Evolutionary conservation across 2,888 invertebrate species (phyloP), one percentile per base, ranked within the genome.

Genomic region (Drosophila colorata): DNA sequence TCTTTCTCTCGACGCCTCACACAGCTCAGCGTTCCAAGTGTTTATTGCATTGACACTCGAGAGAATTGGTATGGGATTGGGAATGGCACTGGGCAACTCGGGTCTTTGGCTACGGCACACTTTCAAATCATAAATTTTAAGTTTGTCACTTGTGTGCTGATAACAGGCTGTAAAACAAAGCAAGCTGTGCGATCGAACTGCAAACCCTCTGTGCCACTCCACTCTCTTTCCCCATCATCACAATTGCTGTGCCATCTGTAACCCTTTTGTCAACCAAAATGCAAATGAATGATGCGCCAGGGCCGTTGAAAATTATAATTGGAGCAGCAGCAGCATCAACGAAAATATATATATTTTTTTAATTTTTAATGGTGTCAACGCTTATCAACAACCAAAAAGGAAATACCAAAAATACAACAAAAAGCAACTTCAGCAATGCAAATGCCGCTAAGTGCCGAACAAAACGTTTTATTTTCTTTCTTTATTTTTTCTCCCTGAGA

Each of bases 121-220:
- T 87, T 87, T 87, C 77, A 75, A 87, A 86, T 86, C 87, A 87
- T 87, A 88, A 87, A 87, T 87, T 88, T 84, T 52, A 40, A 79
- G 79, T 79, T 86, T 86, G 87, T 86, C 85, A 86, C 87, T 86
- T 85, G 70, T 58, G 49, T 58, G 64, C 72, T 84, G 82, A 87
- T 87, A 84, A 60, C 78, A 69, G 49, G 49, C 68, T 48, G 74
- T 58, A 37, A 74, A 57, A 77, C 73, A 85, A 79, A 82, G 69
- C 73, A 52, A 61, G 53, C 33, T 64, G 69, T 57, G 59, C 56
- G 61, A 53, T 38, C 67, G 23, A n/a, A 25, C 31, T 35, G 41
- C 11, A 18, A 18, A 16, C 47, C 33, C 6, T 18, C 25, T 0
- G 11, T 3, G 11, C 11, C 31, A 33, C 13, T 13, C 4, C 33